A percentile compares a stretch with the other conserved stretches of the same genome.
These are phyloP conservation scores for Phymastichus coffea DNA, from an alignment of 1,140 invertebrate genomes.

Conservation along the genomic window DNA sequence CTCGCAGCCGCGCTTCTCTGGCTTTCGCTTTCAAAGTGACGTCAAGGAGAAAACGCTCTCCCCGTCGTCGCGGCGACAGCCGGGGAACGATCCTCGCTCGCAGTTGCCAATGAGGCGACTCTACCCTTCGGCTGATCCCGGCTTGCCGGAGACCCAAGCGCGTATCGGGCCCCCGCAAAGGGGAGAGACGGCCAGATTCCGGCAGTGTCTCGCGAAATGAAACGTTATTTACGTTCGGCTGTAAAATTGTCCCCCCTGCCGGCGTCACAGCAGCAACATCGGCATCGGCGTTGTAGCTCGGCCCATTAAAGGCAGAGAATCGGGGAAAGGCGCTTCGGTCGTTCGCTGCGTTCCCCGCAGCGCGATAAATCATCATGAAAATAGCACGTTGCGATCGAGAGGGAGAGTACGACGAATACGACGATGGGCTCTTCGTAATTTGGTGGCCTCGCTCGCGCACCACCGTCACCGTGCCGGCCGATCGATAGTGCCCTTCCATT, in stretches of 20 bases:
- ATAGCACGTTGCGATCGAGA: not conserved
- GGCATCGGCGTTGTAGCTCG: too few relatives aligned
- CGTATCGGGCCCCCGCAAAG: not conserved
- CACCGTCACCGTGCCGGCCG: not conserved
- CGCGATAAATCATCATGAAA: slow-evolving; percentile 24
- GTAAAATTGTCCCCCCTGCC: not conserved
- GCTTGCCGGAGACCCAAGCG: not conserved
- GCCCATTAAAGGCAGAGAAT: slow-evolving; percentile 20
- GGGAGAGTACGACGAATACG: slow-evolving; percentile 1
- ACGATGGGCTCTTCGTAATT: slow-evolving; percentile 2
- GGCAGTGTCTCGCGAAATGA: too few relatives aligned
- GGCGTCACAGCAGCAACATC: too few relatives aligned
- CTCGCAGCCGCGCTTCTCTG: too few relatives aligned
- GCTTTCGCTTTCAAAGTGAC: too few relatives aligned
- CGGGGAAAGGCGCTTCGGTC: not conserved
- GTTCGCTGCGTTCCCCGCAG: not conserved
- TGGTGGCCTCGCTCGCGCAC: not conserved
- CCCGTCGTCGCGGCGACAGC: too few relatives aligned
- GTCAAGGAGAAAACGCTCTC: too few relatives aligned
- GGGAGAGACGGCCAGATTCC: too few relatives aligned
- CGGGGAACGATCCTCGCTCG: not conserved
- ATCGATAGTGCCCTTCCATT: too few relatives aligned
- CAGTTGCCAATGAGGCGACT: not conserved
- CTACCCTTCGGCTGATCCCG: not conserved
- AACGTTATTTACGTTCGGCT: slow-evolving; percentile 9